Percentiles rank a stretch among this genome's conserved stretches.
Conservation (phyloP, 1,140 invertebrate species). For the Pseudoatta argentina region DNA sequence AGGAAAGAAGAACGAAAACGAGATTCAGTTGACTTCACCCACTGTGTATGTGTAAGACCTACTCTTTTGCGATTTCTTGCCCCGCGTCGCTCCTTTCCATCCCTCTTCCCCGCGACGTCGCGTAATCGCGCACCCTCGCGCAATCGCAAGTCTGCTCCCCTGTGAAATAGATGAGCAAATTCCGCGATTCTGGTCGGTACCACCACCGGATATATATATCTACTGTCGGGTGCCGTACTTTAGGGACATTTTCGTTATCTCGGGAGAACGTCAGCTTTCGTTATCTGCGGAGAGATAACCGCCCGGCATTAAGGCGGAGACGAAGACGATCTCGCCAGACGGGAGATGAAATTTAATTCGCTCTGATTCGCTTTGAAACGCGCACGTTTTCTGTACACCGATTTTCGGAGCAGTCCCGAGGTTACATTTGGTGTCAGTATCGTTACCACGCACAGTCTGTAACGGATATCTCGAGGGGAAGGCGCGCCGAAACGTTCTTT, state of each 20-base stretch:
- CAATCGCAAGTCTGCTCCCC: conserved; percentile 41
- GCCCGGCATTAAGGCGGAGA: conserved; percentile 48
- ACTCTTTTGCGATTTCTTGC: conserved; percentile 46
- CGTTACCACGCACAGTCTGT: conserved; percentile 8
- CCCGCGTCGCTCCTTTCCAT: background rate
- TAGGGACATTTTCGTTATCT: conserved; percentile 76
- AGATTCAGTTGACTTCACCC: conserved; percentile 44
- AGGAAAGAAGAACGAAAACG: conserved; percentile 52
- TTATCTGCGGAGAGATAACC: conserved; percentile 76
- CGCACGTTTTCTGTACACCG: conserved; percentile 27
- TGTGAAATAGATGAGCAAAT: conserved; percentile 33
- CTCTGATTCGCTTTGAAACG: conserved; percentile 40
- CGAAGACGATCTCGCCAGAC: conserved; percentile 47
- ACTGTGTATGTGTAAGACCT: background rate
- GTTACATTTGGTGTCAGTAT: conserved; percentile 7
- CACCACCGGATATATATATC: conserved; percentile 44
- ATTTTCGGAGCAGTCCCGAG: conserved; percentile 44
- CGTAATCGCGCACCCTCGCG: conserved; percentile 42
- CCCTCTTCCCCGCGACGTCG: background rate
- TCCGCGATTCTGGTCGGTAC: conserved; percentile 21
- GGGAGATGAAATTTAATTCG: conserved; percentile 81
- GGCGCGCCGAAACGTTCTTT: conserved; percentile 18
- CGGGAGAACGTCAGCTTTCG: conserved; percentile 75
- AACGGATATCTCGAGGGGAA: conserved; percentile 29
- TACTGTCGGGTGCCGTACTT: conserved; percentile 12